These are phyloP conservation scores for Turritopsis rubra DNA, from an alignment of 30 jellyfish, hydroid and myxozoan species.

Conservation along the genomic window DNA sequence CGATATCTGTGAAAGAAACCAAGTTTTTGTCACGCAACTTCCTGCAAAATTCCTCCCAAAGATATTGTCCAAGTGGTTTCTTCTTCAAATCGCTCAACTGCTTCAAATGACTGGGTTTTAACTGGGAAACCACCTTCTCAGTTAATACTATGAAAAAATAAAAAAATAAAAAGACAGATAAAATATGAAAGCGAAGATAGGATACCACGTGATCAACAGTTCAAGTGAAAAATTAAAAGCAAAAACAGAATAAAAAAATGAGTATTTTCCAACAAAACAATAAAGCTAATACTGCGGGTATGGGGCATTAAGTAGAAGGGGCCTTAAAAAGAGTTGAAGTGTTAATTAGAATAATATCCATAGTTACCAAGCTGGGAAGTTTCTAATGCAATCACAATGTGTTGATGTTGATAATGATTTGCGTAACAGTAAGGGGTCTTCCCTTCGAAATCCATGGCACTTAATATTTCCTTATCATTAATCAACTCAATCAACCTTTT, in stretches of 20 bases:
- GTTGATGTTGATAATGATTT: background rate
- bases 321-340: too few relatives aligned
- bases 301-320: too few relatives aligned
- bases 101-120: background rate
- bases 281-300: too few relatives aligned
- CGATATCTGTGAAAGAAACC: background rate
- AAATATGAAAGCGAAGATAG: background rate
- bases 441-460: background rate
- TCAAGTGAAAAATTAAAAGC: too few relatives aligned
- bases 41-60: background rate
- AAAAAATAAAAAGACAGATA: background rate
- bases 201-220: background rate
- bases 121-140: background rate
- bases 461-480: background rate
- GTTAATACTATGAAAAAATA: background rate
- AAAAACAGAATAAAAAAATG: too few relatives aligned
- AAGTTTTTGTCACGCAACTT: background rate
- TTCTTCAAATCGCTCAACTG: background rate
- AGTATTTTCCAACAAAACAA: too few relatives aligned
- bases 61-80: background rate
- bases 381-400: background rate
- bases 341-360: too few relatives aligned
- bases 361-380: background rate
- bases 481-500: background rate
- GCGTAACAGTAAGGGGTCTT: background rate